Evolutionary conservation across 2,888 invertebrate species (phyloP).

Genomic region (Agrochola lota): DNA sequence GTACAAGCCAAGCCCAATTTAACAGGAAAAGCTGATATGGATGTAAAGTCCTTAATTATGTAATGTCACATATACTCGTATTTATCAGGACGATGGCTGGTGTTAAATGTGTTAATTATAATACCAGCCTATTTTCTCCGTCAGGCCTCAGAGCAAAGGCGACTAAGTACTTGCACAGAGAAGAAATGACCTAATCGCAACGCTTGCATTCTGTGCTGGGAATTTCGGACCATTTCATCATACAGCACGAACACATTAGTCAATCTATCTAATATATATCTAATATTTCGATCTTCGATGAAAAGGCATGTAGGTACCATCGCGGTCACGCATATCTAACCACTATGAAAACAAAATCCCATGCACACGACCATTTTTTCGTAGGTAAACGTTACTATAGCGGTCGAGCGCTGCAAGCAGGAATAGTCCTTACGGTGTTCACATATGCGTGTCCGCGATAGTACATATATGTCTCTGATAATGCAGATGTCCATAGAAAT

Average conservation of each 20-base stretch:
- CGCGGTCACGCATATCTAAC: too few relatives aligned
- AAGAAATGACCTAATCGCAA: background rate
- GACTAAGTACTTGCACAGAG: background rate
- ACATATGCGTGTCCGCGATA: too few relatives aligned
- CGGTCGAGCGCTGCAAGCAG: too few relatives aligned
- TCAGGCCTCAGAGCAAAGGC: background rate
- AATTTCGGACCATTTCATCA: background rate
- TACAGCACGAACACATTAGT: background rate
- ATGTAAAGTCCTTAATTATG: background rate
- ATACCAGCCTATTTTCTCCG: background rate
- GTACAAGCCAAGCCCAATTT: background rate
- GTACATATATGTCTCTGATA: background rate
- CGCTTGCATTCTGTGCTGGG: background rate
- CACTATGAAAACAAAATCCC: too few relatives aligned
- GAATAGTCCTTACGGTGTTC: too few relatives aligned
- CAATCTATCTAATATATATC: too few relatives aligned
- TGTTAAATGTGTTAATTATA: background rate
- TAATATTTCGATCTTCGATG: too few relatives aligned
- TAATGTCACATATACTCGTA: background rate
- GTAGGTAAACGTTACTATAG: too few relatives aligned
- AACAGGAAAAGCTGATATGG: conserved; percentile 7
- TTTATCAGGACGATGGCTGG: background rate
- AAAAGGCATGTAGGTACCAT: too few relatives aligned
- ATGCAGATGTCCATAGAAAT: background rate
- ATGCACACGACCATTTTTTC: too few relatives aligned